Evolutionary conservation across 2,888 invertebrate genomes (phyloP).

Genomic region (Helicoverpa assulta): DNA sequence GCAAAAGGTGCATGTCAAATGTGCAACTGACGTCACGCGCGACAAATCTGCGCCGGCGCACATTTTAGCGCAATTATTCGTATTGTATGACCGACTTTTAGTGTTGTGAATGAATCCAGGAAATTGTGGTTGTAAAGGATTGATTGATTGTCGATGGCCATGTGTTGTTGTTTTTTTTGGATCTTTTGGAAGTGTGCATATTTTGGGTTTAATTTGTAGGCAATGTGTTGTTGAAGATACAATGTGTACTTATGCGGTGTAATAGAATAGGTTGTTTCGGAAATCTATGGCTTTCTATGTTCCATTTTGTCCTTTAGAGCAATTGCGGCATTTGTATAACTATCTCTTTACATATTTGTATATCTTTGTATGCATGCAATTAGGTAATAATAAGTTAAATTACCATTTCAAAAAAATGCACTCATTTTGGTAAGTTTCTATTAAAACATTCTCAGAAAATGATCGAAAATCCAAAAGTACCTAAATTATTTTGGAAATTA

Average conservation of each 20-base stretch:
- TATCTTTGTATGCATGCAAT: no score
- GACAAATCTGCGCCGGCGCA: constrained; percentile 65
- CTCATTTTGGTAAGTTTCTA: no score
- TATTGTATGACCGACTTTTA: constrained; percentile 40
- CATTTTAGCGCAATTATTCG: constrained; percentile 65
- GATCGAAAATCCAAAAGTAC: background rate
- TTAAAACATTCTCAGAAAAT: no score
- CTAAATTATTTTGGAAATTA: constrained; percentile 4
- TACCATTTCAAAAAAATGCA: no score
- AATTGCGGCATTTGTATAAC: no score
- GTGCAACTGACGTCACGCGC: constrained; percentile 71
- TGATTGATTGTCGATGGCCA: constrained; percentile 55
- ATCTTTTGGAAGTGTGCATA: background rate
- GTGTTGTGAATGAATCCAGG: constrained; percentile 48
- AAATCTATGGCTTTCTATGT: background rate
- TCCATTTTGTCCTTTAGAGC: background rate
- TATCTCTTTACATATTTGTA: no score
- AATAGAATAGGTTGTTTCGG: background rate
- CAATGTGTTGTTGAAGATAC: constrained; percentile 25
- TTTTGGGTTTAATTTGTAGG: constrained; percentile 35
- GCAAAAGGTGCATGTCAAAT: constrained; percentile 64
- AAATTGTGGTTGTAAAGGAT: constrained; percentile 48
- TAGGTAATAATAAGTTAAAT: no score
- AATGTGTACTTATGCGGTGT: constrained; percentile 15
- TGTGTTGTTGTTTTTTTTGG: constrained; percentile 34